These are phyloP conservation scores for Netelia virgata DNA, from an alignment of 2,888 invertebrate genomes.

Conservation along the genomic window DNA sequence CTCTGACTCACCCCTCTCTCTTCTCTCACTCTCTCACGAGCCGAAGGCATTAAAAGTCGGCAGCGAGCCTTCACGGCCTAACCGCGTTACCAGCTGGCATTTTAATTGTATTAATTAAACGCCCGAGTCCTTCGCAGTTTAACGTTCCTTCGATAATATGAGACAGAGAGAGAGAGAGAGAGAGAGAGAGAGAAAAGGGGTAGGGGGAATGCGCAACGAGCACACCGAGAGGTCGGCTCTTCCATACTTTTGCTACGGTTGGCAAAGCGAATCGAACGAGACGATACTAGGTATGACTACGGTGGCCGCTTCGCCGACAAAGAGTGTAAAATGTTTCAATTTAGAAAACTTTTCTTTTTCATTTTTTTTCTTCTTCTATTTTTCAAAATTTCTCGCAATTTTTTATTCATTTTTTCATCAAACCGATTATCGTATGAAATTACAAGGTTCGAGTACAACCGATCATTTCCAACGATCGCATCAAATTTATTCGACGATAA, in stretches of 20 bases:
- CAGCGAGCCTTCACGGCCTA: slow-evolving; percentile 56
- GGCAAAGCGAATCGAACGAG: slow-evolving; percentile 52
- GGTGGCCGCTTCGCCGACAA: background rate
- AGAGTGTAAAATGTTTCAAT: slow-evolving; percentile 36
- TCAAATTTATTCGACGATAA: too few relatives aligned
- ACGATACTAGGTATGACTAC: background rate
- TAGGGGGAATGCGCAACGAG: background rate
- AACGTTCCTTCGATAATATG: slow-evolving; percentile 57
- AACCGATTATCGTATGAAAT: too few relatives aligned
- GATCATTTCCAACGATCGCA: too few relatives aligned
- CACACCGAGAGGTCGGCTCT: background rate
- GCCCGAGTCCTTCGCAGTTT: slow-evolving; percentile 61
- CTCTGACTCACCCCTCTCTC: background rate
- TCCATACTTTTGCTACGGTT: slow-evolving; percentile 28
- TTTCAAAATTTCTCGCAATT: too few relatives aligned
- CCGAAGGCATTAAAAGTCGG: slow-evolving; percentile 61
- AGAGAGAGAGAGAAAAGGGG: slow-evolving; percentile 5
- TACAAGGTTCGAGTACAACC: too few relatives aligned
- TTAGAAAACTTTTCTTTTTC: slow-evolving; percentile 34
- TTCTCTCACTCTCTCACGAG: background rate
- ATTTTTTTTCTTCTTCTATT: too few relatives aligned
- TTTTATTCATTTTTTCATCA: too few relatives aligned
- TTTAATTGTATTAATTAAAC: slow-evolving; percentile 67
- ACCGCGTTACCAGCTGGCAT: slow-evolving; percentile 58
- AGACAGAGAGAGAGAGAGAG: slow-evolving; percentile 12